Conservation (phyloP, 2,888 invertebrate genomes). For the Trissolcus japonicus region DNA sequence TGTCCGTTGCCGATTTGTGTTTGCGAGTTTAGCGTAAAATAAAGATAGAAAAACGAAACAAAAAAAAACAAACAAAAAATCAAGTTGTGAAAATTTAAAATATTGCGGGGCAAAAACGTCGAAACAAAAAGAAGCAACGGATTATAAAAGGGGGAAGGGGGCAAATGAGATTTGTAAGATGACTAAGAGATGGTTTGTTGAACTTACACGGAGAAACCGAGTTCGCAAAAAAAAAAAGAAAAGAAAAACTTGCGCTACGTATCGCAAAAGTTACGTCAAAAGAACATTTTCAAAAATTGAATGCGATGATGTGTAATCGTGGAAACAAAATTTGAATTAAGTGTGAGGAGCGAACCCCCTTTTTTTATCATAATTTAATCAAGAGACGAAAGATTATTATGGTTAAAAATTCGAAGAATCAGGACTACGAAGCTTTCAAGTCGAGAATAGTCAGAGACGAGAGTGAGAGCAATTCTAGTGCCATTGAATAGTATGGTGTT, state of each 20-base stretch:
- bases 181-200: background rate
- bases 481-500: conserved; percentile 79
- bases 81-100: background rate
- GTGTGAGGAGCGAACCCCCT: too few relatives aligned
- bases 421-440: conserved; percentile 69
- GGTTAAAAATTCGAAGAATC: conserved; percentile 55
- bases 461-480: conserved; percentile 78
- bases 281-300: too few relatives aligned
- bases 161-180: background rate
- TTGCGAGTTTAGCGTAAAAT: conserved; percentile 41
- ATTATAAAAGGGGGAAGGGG: conserved; percentile 24
- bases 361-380: conserved; percentile 54
- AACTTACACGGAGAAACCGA: too few relatives aligned
- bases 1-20: conserved; percentile 39
- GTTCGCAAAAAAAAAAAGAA: conserved; percentile 54
- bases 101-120: background rate
- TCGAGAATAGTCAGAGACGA: conserved; percentile 71
- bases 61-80: too few relatives aligned
- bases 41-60: conserved; percentile 30
- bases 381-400: conserved; percentile 59
- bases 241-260: too few relatives aligned
- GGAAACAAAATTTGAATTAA: too few relatives aligned
- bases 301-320: too few relatives aligned
- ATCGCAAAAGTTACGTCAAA: too few relatives aligned
- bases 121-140: conserved; percentile 27